A percentile compares a stretch with the other conserved stretches of the same genome.
Conservation (phyloP, 1,140 invertebrate species). For the Camponotus pennsylvanicus region DNA sequence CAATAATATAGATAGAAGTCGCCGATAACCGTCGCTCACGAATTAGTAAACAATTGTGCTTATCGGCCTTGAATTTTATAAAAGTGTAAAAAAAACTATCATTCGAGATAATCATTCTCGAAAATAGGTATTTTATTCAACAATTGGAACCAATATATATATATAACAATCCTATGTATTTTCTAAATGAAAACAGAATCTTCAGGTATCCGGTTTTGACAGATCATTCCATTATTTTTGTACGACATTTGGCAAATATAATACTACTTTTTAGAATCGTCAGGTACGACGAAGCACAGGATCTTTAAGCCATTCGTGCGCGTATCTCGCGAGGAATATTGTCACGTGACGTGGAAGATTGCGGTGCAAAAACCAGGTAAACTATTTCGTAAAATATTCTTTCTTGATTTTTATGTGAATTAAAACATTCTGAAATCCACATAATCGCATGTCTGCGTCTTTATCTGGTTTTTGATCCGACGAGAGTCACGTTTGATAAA, state of each 20-base stretch:
- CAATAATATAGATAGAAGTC: background rate
- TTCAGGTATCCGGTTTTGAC: background rate
- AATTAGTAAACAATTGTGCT: constrained; percentile 21
- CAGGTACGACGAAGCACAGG: constrained; percentile 27
- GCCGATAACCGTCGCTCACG: background rate
- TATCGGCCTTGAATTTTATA: constrained; percentile 7
- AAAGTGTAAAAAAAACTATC: background rate
- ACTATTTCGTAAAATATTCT: constrained; percentile 25
- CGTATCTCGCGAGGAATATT: constrained; percentile 55
- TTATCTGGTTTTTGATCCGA: constrained; percentile 74
- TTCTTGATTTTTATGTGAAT: background rate
- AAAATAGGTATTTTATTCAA: background rate
- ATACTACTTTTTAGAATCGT: constrained; percentile 67
- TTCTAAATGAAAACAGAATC: background rate
- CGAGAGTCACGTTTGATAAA: background rate
- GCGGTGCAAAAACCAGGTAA: constrained; percentile 75
- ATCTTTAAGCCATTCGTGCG: constrained; percentile 46
- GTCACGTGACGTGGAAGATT: constrained; percentile 47
- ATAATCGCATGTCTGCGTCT: background rate
- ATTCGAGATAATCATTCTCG: background rate
- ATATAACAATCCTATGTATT: background rate
- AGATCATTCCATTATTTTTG: background rate
- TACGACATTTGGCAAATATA: constrained; percentile 21
- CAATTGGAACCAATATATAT: background rate
- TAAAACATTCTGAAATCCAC: background rate